A percentile compares a stretch with the other conserved stretches of the same genome.
These are phyloP conservation scores for Ecdyonurus torrentis DNA, from an alignment of 2,888 invertebrate species.

Conservation along the genomic window DNA sequence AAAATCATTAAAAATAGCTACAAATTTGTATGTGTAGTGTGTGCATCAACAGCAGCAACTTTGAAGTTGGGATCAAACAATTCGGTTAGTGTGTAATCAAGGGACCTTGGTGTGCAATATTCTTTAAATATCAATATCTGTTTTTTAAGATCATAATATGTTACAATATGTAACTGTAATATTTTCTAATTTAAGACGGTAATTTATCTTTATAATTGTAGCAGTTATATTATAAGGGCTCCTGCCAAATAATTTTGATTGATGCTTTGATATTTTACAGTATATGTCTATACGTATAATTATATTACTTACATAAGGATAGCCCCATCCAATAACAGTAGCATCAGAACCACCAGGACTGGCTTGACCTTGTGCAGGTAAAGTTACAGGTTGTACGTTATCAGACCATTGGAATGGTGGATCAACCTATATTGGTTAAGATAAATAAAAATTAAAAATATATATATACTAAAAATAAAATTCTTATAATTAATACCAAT, in stretches of 20 bases:
- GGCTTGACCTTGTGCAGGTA: constrained; percentile 3
- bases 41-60: too few species aligned
- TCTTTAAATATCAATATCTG: too few species aligned
- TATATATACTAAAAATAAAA: not conserved
- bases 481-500: not conserved
- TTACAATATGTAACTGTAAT: not conserved
- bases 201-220: too few species aligned
- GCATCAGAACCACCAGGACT: not conserved
- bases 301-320: constrained; percentile 1
- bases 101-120: too few species aligned
- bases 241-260: too few species aligned
- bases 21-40: too few species aligned
- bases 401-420: constrained; percentile 2
- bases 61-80: too few species aligned
- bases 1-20: too few species aligned
- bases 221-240: too few species aligned
- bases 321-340: constrained; percentile 8
- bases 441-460: not conserved
- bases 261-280: too few species aligned
- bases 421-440: constrained; percentile 6
- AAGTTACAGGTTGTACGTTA: constrained; percentile 1
- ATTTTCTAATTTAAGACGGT: too few species aligned
- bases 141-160: not conserved
- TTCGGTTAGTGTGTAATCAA: too few species aligned
- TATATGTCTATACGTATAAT: not conserved